Evolutionary conservation across 2,797 vertebrate genomes (phyloP), one percentile per base, ranked within the genome.

Genomic region (Protosalanx chinensis): DNA sequence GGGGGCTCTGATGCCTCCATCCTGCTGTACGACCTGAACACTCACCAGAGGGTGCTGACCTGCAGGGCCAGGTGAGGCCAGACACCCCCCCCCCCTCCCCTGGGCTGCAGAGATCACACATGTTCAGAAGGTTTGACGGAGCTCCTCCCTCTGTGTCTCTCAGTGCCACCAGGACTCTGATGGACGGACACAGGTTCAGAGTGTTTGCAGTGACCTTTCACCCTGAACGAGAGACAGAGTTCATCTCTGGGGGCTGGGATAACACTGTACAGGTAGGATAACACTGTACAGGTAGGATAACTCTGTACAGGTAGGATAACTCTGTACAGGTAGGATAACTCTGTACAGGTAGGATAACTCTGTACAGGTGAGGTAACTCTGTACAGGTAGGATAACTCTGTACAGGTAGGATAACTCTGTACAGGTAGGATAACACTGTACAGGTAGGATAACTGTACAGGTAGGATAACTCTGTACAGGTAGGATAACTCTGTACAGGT

Each of bases 171-270:
- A 78, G 70, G 57, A 70, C 70, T 3, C 6, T 81, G 23, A 88
- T 90, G 88, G 87, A 90, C 18, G 89, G 89, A 0, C 89, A 91
- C 66, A 51, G 74, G 1, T 85, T 84, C 12, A 81, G 88, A 1
- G 65, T 90, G 27, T 89, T 90, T 57, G 87, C 87, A 1, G 64
- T 91, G 64, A 71, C 56, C 13, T 91, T 88, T 70, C 84, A 90
- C 80, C 88, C 88, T 0, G 68, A 81, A 10, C 82, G 49, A 6
- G 87, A 88, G 64, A 81, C 71, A 2, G 73, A 82, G 37, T 89
- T 91, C 60, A 67, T 91, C 60, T 90, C 89, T 4, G 89, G 87
- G 58, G 89, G 89, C 56, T 91, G 89, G 89, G 89, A 91, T 70
- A 83, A 89, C 78, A 89, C 88, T 1, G 60, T 91, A 58, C 88